These are phyloP conservation scores for Diplodus puntazzo DNA, from an alignment of 2,797 vertebrate genomes.

Conservation along the genomic window DNA sequence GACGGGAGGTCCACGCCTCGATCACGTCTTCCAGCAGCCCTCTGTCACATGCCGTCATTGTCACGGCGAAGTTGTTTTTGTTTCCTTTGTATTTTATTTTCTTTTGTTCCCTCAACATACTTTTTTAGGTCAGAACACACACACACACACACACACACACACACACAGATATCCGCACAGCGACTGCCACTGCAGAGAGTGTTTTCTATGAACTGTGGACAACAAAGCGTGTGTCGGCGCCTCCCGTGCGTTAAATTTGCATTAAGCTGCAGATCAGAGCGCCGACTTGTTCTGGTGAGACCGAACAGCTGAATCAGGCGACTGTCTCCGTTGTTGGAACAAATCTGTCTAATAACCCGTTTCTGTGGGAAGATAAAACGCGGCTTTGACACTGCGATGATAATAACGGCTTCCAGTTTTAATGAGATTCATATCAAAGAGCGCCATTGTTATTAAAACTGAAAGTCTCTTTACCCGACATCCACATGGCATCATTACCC, in stretches of 20 bases:
- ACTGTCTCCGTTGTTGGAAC: conserved; percentile 58
- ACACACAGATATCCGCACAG: conserved; percentile 31
- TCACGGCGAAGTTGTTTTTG: conserved; percentile 28
- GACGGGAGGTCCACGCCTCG: conserved; percentile 52
- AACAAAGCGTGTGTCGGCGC: conserved; percentile 45
- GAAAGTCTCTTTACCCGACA: conserved; percentile 41
- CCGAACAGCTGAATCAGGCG: conserved; percentile 59
- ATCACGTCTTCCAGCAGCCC: conserved; percentile 50
- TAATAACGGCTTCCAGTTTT: conserved; percentile 60
- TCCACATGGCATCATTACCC: conserved; percentile 55
- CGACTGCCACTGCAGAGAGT: conserved; percentile 6
- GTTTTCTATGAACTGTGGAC: conserved; percentile 55
- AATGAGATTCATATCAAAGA: conserved; percentile 72
- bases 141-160: conserved; percentile 36
- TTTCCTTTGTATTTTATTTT: conserved; percentile 35
- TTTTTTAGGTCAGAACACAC: conserved; percentile 64
- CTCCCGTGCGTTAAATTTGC: conserved; percentile 62
- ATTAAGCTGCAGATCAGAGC: conserved; percentile 68
- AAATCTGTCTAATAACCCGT: conserved; percentile 72
- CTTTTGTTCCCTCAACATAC: conserved; percentile 28
- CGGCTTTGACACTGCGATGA: conserved; percentile 53
- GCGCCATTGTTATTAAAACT: conserved; percentile 58
- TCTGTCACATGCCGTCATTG: conserved; percentile 51
- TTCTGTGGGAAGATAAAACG: conserved; percentile 62
- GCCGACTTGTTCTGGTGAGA: conserved; percentile 47